Percentiles rank a stretch among this genome's conserved stretches.
phyloP scores from a whole-genome alignment of 1,140 invertebrate genomes.

The Drosophila bipectinata region DNA sequence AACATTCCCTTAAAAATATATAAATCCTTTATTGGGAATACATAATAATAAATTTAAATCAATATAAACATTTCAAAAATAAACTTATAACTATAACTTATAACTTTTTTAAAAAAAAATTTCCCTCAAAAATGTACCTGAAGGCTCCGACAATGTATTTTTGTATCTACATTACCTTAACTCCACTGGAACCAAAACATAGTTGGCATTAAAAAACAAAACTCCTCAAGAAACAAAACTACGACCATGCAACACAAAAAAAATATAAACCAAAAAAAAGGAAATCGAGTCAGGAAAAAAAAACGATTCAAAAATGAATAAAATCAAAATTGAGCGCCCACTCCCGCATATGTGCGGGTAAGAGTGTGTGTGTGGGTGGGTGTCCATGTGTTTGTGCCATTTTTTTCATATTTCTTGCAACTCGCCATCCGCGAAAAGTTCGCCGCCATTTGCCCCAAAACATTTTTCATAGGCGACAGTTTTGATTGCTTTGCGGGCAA shows the following conservation, averaged over 20 bases:
- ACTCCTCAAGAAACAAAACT: background rate
- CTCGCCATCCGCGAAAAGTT: conserved; percentile 34
- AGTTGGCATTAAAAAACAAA: background rate
- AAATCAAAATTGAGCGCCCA: conserved; percentile 16
- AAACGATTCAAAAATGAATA: conserved; percentile 34
- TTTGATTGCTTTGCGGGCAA: conserved; percentile 61
- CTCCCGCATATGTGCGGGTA: background rate
- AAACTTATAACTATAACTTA: too few relatives aligned
- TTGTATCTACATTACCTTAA: background rate
- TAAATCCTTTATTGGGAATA: too few relatives aligned
- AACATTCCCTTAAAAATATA: too few relatives aligned
- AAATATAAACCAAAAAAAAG: conserved; percentile 2
- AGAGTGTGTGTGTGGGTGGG: conserved; percentile 21
- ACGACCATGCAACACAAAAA: background rate
- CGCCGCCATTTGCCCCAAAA: conserved; percentile 72
- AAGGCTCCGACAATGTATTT: too few relatives aligned
- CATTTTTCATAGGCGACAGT: conserved; percentile 80
- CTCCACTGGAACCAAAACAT: background rate
- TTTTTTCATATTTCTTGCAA: conserved; percentile 10
- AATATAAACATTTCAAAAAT: too few relatives aligned
- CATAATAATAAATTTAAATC: too few relatives aligned
- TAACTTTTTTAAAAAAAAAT: too few relatives aligned
- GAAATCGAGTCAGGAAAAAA: background rate
- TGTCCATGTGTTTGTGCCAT: conserved; percentile 16
- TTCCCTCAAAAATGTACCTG: too few relatives aligned